Evolutionary conservation across 2,113 vertebrate species (phyloP).

Genomic region (Montifringilla adamsi): DNA sequence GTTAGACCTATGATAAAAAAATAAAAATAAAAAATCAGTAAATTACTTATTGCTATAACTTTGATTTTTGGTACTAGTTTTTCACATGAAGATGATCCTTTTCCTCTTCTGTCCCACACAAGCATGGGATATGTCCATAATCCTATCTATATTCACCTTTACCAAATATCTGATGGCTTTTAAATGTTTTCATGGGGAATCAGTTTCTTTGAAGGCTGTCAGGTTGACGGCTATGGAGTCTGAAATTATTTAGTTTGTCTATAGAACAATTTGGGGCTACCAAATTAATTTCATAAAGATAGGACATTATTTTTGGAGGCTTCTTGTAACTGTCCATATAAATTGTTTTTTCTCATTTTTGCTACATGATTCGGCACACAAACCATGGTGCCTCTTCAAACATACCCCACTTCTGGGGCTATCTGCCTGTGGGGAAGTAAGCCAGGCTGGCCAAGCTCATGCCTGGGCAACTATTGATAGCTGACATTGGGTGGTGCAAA

Average conservation of each 20-base stretch:
- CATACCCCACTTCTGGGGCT: neutral
- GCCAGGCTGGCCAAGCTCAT: neutral
- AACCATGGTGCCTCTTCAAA: neutral
- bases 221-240: neutral
- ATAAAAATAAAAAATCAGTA: neutral
- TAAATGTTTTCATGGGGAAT: neutral
- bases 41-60: neutral
- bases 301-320: neutral
- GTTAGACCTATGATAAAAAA: neutral
- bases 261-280: neutral
- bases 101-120: neutral
- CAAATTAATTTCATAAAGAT: neutral
- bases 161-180: neutral
- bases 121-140: neutral
- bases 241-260: neutral
- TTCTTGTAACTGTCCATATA: neutral
- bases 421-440: accelerated
- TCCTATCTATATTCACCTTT: neutral
- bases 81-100: neutral
- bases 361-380: accelerated
- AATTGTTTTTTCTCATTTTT: neutral
- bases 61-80: neutral
- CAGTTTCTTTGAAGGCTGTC: neutral
- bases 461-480: accelerated
- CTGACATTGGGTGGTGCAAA: accelerated